phyloP scores from a whole-genome alignment of 2,888 invertebrate genomes.

The Tryphoninae sp. region DNA sequence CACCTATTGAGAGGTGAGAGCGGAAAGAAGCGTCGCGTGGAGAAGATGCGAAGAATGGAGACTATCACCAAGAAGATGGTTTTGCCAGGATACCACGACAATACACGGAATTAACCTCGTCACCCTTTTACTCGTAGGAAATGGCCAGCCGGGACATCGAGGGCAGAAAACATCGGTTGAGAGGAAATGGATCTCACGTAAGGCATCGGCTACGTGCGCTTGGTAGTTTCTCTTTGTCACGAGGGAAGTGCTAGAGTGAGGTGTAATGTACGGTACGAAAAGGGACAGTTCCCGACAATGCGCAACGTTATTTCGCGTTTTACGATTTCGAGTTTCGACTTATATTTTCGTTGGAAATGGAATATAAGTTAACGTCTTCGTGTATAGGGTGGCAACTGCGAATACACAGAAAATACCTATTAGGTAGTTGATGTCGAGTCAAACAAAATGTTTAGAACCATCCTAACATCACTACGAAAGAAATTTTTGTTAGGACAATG shows the following conservation, averaged over 20 bases:
- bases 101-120: conserved; percentile 70
- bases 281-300: conserved; percentile 8
- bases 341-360: conserved; percentile 18
- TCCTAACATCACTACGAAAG: too few species aligned
- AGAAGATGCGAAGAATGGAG: conserved; percentile 24
- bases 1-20: neutral
- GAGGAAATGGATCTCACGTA: conserved; percentile 55
- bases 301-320: conserved; percentile 24
- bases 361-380: neutral
- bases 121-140: conserved; percentile 58
- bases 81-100: conserved; percentile 57
- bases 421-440: too few species aligned
- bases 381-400: neutral
- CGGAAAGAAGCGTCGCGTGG: conserved; percentile 18
- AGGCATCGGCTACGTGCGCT: conserved; percentile 58
- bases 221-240: conserved; percentile 20
- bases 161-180: neutral
- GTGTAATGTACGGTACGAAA: neutral
- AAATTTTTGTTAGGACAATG: too few species aligned
- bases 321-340: conserved; percentile 29
- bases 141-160: conserved; percentile 19
- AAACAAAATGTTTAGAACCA: too few species aligned
- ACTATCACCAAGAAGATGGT: neutral
- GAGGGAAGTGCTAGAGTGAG: neutral
- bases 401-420: too few species aligned